A percentile compares a stretch with the other conserved stretches of the same genome.
Conservation (phyloP, 2,113 vertebrate species). For the Crotalus viridis region DNA sequence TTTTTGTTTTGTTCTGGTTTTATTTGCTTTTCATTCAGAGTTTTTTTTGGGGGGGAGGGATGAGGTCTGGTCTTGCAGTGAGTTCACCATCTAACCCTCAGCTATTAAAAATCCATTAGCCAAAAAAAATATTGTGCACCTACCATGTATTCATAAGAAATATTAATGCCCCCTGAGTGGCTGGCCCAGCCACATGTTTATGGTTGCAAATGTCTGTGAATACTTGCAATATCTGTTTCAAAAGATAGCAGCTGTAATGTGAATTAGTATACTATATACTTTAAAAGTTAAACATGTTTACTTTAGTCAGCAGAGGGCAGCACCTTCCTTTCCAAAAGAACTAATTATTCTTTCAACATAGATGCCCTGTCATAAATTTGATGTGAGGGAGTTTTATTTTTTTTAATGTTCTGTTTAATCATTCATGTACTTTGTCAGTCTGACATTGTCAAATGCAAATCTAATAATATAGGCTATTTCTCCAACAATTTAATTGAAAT, state of each 20-base stretch:
- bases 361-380: not conserved
- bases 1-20: not conserved
- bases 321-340: not conserved
- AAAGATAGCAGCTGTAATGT: not conserved
- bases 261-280: not conserved
- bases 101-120: not conserved
- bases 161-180: not conserved
- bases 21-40: not conserved
- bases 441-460: not conserved
- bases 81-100: not conserved
- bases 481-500: not conserved
- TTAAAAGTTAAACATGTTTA: not conserved
- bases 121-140: not conserved
- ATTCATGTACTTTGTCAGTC: not conserved
- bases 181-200: not conserved
- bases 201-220: not conserved
- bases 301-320: conserved; percentile 48
- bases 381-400: not conserved
- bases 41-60: not conserved
- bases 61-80: not conserved
- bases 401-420: not conserved
- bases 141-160: not conserved
- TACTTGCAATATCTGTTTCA: not conserved
- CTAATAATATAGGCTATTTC: not conserved
- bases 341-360: not conserved